Conservation (phyloP, 2,888 invertebrate species). For the Dendrolimus pini region DNA sequence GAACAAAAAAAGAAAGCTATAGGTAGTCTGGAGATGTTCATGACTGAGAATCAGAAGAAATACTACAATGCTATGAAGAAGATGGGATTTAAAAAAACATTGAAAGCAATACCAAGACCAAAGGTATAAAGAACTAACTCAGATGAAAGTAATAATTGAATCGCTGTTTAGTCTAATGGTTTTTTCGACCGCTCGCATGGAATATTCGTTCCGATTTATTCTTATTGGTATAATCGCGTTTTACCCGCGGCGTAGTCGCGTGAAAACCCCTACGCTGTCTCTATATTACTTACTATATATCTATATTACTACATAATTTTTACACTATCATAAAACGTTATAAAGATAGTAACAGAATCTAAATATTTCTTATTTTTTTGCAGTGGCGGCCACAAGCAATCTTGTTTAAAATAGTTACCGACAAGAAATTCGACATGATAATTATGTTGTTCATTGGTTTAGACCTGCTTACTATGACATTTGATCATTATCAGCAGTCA, state of each 20-base stretch:
- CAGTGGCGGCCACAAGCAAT: conserved; percentile 98
- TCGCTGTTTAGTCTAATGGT: no score
- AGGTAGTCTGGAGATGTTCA: conserved; percentile 99
- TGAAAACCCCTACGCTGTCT: no score
- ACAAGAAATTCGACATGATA: conserved; percentile 99
- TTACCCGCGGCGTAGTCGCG: no score
- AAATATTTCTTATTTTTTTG: conserved; percentile 40
- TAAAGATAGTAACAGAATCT: neutral
- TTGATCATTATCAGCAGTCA: conserved; percentile 96
- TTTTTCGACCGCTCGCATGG: no score
- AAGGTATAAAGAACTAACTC: conserved; percentile 78
- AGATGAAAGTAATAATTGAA: no score
- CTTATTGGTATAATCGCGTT: no score
- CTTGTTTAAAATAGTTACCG: conserved; percentile 97
- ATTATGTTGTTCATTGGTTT: conserved; percentile 99
- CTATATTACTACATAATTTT: no score
- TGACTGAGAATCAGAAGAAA: conserved; percentile 99
- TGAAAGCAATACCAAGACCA: conserved; percentile 98
- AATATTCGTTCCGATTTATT: no score
- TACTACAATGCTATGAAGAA: conserved; percentile 99
- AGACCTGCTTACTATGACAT: conserved; percentile 99
- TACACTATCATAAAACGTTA: no score
- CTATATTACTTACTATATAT: no score
- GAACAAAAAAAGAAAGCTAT: conserved; percentile 99
- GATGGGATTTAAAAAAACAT: conserved; percentile 98